Conservation (phyloP, 1,140 invertebrate species). For the Heliothis subflexa region DNA sequence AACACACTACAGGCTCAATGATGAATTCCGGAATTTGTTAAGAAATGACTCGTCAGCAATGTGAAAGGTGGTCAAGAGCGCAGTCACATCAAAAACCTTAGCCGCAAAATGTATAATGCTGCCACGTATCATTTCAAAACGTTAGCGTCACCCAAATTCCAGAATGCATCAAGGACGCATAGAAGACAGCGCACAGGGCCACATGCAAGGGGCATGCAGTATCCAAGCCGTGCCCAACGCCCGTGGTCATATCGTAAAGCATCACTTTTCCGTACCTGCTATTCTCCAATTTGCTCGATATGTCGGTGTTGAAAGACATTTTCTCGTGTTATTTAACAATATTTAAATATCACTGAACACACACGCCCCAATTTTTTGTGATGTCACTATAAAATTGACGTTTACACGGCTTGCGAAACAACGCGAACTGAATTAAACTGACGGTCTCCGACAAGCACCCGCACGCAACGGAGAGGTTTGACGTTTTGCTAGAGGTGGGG, state of each 20-base stretch:
- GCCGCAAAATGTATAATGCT: slow-evolving; percentile 2
- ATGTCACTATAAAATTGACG: slow-evolving; percentile 74
- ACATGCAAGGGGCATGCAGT: slow-evolving; percentile 50
- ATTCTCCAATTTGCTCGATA: slow-evolving; percentile 82
- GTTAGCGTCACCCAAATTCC: slow-evolving; percentile 41
- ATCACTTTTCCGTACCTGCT: slow-evolving; percentile 74
- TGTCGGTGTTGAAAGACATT: slow-evolving; percentile 84
- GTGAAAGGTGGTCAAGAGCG: slow-evolving; percentile 45
- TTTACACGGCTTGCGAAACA: slow-evolving; percentile 74
- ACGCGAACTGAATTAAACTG: slow-evolving; percentile 68
- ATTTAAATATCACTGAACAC: slow-evolving; percentile 83
- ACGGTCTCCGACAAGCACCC: slow-evolving; percentile 67
- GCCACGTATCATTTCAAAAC: slow-evolving; percentile 20
- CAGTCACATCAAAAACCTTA: slow-evolving; percentile 26
- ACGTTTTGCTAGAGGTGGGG: slow-evolving; percentile 82
- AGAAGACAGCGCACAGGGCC: slow-evolving; percentile 44
- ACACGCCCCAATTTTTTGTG: slow-evolving; percentile 66
- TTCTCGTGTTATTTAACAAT: slow-evolving; percentile 79
- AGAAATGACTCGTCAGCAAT: slow-evolving; percentile 48
- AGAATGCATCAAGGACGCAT: slow-evolving; percentile 52
- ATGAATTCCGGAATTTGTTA: slow-evolving; percentile 13
- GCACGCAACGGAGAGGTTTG: slow-evolving; percentile 72
- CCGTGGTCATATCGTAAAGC: slow-evolving; percentile 43
- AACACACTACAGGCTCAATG: neutral
- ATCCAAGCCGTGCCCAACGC: slow-evolving; percentile 40